Evolutionary conservation across 2,797 vertebrate species (phyloP).

Genomic region (Urophycis tenuis): DNA sequence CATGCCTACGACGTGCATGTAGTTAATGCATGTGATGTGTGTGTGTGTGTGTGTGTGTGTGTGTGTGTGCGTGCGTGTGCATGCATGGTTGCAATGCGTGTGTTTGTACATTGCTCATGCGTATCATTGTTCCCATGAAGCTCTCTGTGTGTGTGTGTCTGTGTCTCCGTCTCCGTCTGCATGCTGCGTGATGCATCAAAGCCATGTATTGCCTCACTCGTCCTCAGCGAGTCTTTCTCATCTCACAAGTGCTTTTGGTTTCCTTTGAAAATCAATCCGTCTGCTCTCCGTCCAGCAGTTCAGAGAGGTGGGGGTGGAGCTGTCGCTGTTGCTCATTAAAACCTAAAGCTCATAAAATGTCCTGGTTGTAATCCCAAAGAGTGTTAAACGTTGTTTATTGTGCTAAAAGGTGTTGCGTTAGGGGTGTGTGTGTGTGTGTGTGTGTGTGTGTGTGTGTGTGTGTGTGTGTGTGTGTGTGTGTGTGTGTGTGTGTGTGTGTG

Average conservation of each 20-base stretch:
- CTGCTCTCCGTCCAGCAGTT: background rate
- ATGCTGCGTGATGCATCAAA: conserved; percentile 1
- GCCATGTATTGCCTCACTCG: background rate
- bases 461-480: conserved; percentile 12
- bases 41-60: background rate
- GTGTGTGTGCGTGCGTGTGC: conserved; percentile 1
- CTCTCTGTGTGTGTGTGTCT: conserved; percentile 1
- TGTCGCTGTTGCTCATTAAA: background rate
- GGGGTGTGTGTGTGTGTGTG: conserved; percentile 9
- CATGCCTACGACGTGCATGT: background rate
- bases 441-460: conserved; percentile 11
- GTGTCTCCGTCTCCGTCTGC: conserved; percentile 5
- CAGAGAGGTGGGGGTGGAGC: background rate
- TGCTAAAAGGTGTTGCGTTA: background rate
- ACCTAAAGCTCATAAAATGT: background rate
- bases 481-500: conserved; percentile 8
- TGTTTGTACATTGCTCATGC: background rate
- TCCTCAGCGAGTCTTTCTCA: background rate
- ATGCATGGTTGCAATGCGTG: background rate
- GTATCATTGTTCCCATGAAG: too few relatives aligned
- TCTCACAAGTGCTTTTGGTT: background rate
- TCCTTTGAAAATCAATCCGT: background rate
- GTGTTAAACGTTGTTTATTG: background rate
- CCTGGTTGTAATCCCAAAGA: background rate
- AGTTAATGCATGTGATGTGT: background rate